phyloP scores from a whole-genome alignment of 1,140 invertebrate species.

The Drosophila suzukii region DNA sequence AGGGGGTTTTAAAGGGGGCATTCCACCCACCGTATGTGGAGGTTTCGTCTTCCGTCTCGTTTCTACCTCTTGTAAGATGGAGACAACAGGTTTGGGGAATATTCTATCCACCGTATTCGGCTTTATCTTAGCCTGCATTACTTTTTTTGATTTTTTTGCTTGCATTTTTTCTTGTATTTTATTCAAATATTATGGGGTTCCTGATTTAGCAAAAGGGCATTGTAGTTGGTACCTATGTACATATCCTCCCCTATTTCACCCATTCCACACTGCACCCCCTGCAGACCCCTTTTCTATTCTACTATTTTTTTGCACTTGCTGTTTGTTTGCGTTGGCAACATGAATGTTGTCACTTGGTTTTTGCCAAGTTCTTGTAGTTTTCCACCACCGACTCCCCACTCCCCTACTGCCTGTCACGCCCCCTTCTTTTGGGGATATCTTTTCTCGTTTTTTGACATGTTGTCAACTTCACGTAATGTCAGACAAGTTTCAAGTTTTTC shows the following conservation, averaged over 20 bases:
- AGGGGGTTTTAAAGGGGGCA: not conserved
- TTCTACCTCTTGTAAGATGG: not conserved
- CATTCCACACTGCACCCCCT: not conserved
- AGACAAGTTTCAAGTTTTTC: constrained; percentile 75
- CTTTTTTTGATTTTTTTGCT: constrained; percentile 3
- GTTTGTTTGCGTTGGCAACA: constrained; percentile 80
- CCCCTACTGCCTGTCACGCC: not conserved
- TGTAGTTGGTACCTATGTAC: constrained; percentile 8
- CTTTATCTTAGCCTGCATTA: constrained; percentile 3
- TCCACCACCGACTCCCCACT: not conserved
- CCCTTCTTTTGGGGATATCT: constrained; percentile 67
- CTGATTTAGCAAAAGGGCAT: constrained; percentile 51
- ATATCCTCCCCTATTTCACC: constrained; percentile 6
- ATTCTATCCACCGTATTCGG: too few species aligned
- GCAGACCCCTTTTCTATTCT: not conserved
- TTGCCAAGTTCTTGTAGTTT: constrained; percentile 59
- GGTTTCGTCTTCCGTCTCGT: not conserved
- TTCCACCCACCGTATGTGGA: not conserved
- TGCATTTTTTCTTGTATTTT: constrained; percentile 37
- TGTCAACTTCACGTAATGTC: constrained; percentile 80
- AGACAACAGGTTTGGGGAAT: not conserved
- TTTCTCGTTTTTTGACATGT: constrained; percentile 79
- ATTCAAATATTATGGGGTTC: constrained; percentile 76
- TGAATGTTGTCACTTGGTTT: constrained; percentile 77
- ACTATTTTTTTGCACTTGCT: constrained; percentile 20